Percentiles rank a stretch among this genome's conserved stretches.
phyloP scores from a whole-genome alignment of 2,113 vertebrate genomes.

The Alces alces region DNA sequence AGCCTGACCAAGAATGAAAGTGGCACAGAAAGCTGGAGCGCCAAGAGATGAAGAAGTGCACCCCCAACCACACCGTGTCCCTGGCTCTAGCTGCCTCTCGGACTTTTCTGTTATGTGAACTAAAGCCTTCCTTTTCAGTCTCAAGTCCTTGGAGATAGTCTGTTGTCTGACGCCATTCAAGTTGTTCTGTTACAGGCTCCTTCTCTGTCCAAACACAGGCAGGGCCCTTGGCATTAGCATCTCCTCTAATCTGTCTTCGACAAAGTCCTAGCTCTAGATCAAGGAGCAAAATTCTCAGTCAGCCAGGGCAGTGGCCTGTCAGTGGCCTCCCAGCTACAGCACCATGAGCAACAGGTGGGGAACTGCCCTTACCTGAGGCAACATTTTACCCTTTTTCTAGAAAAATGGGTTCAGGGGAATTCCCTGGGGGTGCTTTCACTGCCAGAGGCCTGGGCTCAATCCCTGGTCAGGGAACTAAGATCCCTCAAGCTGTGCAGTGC shows the following conservation, averaged over 20 bases:
- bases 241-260: neutral
- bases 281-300: neutral
- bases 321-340: neutral
- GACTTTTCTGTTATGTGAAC: neutral
- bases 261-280: neutral
- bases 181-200: neutral
- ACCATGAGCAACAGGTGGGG: neutral
- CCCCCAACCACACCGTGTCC: neutral
- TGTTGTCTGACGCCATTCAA: neutral
- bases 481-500: neutral
- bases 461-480: neutral
- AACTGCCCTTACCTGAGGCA: neutral
- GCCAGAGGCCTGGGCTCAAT: neutral
- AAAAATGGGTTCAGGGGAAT: neutral
- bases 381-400: neutral
- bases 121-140: neutral
- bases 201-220: neutral
- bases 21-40: neutral
- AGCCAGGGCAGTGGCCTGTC: neutral
- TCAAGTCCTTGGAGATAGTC: neutral
- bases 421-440: neutral
- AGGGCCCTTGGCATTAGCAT: neutral
- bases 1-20: neutral
- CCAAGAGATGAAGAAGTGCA: neutral
- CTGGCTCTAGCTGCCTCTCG: neutral